Conservation (phyloP, 2,113 vertebrate species). For the Coracopsis vasa region DNA sequence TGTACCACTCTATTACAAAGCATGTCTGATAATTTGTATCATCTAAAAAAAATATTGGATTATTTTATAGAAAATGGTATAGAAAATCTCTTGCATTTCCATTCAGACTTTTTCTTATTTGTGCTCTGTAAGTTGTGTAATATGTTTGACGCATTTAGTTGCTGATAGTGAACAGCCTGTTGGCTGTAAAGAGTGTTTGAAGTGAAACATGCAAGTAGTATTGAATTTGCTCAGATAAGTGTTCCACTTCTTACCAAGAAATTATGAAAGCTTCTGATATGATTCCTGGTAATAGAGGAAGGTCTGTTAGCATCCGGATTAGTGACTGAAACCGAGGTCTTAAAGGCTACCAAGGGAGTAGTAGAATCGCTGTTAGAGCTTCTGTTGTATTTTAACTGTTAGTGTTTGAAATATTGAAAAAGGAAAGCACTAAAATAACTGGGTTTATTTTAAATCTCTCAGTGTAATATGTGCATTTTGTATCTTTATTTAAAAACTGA, state of each 20-base stretch:
- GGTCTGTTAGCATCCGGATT: slow-evolving; percentile 27
- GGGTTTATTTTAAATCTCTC: background rate
- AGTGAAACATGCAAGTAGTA: slow-evolving; percentile 3
- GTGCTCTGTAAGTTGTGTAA: background rate
- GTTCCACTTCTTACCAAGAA: background rate
- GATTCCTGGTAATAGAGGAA: background rate
- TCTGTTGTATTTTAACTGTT: slow-evolving; percentile 32
- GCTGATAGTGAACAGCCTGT: background rate
- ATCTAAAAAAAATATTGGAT: background rate
- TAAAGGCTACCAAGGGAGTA: slow-evolving; percentile 38
- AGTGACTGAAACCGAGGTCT: slow-evolving; percentile 33
- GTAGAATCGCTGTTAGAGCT: slow-evolving; percentile 10
- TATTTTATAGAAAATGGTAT: background rate
- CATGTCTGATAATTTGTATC: background rate
- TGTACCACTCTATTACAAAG: background rate
- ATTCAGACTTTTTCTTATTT: background rate
- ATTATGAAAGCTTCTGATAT: slow-evolving; percentile 25
- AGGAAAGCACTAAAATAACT: background rate
- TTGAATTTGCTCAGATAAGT: background rate
- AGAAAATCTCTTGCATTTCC: background rate
- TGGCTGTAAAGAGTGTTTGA: background rate
- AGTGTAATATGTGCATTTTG: background rate
- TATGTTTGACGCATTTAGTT: background rate
- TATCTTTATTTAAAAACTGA: background rate
- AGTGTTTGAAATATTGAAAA: slow-evolving; percentile 43